Evolutionary conservation across 1,140 invertebrate species (phyloP).

Genomic region (Drosophila melanogaster): DNA sequence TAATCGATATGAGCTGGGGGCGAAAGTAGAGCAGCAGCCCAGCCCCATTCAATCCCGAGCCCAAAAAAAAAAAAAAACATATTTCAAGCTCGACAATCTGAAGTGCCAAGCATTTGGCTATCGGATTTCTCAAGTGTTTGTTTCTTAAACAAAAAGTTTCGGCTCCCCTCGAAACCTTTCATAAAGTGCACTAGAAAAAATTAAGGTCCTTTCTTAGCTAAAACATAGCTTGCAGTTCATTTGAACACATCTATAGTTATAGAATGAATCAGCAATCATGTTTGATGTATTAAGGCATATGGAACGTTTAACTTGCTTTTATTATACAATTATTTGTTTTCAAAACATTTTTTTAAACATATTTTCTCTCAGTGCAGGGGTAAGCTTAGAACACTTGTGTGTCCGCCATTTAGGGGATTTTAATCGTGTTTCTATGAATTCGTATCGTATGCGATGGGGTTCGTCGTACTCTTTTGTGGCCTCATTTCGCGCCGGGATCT

Average conservation of each 20-base stretch:
- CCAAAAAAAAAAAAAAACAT: slow-evolving; percentile 10
- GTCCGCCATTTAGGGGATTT: slow-evolving; percentile 35
- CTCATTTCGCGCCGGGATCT: slow-evolving; percentile 33
- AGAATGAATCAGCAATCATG: too few species aligned
- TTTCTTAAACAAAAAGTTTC: slow-evolving; percentile 53
- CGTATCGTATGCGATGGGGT: slow-evolving; percentile 36
- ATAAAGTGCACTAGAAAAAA: slow-evolving; percentile 2
- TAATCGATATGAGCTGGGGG: slow-evolving; percentile 41
- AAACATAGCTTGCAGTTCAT: too few species aligned
- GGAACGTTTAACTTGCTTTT: too few species aligned
- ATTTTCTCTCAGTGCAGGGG: slow-evolving; percentile 33
- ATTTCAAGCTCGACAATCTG: slow-evolving; percentile 74
- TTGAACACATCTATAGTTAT: too few species aligned
- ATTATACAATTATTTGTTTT: too few species aligned
- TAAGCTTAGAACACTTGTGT: slow-evolving; percentile 67
- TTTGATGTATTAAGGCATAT: too few species aligned
- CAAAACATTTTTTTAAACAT: too few species aligned
- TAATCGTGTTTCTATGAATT: slow-evolving; percentile 38
- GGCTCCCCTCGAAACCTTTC: slow-evolving; percentile 21
- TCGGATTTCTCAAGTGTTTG: slow-evolving; percentile 76
- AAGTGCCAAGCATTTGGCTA: slow-evolving; percentile 63
- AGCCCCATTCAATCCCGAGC: slow-evolving; percentile 32
- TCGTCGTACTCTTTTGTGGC: slow-evolving; percentile 58
- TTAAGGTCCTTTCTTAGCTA: neutral
- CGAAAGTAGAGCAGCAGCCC: slow-evolving; percentile 41